Conservation (phyloP, 2,888 invertebrate genomes). For the Mythimna ferrago region DNA sequence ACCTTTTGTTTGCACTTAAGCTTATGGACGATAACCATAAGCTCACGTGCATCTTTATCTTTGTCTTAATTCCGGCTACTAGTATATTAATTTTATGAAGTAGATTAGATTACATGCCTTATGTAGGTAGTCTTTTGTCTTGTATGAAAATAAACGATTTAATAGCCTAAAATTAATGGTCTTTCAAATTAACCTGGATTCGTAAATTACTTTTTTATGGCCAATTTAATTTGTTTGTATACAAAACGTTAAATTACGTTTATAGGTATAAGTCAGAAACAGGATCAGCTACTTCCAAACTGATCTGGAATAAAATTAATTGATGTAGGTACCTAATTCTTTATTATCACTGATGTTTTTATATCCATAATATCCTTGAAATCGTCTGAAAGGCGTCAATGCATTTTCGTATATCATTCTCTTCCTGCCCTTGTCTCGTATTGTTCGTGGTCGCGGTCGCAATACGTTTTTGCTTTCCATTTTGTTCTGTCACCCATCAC, state of each 20-base stretch:
- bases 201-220: background rate
- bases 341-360: background rate
- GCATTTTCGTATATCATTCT: background rate
- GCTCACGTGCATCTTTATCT: background rate
- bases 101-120: background rate
- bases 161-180: slow-evolving; percentile 2
- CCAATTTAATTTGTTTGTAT: slow-evolving; percentile 33
- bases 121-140: slow-evolving; percentile 24
- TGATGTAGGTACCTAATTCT: background rate
- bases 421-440: too few relatives aligned
- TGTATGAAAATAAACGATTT: slow-evolving; percentile 12
- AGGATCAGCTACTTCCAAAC: background rate
- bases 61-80: background rate
- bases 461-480: too few relatives aligned
- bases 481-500: too few relatives aligned
- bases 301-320: background rate
- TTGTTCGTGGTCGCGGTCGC: too few relatives aligned
- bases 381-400: background rate
- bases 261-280: background rate
- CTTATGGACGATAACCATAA: background rate
- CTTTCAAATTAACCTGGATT: slow-evolving; percentile 39
- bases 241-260: slow-evolving; percentile 13
- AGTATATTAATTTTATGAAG: background rate
- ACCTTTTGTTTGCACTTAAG: background rate
- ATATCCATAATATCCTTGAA: background rate